phyloP scores from a whole-genome alignment of 1,140 invertebrate genomes.

The Polypedilum vanderplanki region DNA sequence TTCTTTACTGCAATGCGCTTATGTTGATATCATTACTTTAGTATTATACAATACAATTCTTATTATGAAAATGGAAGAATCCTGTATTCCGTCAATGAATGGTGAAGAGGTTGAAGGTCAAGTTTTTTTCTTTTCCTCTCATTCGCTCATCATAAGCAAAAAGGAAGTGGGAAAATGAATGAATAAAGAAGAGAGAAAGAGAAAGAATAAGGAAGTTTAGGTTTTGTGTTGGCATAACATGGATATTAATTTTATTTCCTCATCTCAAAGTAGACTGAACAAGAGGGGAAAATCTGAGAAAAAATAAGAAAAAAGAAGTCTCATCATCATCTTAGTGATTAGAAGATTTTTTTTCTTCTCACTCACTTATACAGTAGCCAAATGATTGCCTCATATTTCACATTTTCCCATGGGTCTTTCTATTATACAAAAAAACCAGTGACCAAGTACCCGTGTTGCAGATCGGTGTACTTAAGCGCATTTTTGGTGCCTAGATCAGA shows the following conservation, averaged over 20 bases:
- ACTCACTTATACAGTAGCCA: background rate
- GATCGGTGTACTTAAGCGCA: no score
- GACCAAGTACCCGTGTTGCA: no score
- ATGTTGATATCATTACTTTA: no score
- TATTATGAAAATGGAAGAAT: constrained; percentile 13
- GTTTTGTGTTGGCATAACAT: background rate
- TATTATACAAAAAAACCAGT: no score
- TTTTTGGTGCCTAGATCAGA: no score
- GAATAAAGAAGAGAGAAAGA: background rate
- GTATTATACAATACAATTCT: background rate
- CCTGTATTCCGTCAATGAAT: constrained; percentile 10
- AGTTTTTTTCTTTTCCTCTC: background rate
- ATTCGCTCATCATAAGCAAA: constrained; percentile 1
- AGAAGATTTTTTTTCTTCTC: background rate
- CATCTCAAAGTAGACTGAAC: background rate
- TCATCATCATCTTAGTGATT: constrained; percentile 4
- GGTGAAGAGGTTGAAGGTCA: constrained; percentile 10
- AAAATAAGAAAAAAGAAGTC: background rate
- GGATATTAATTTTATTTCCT: constrained; percentile 19
- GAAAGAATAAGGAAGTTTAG: background rate
- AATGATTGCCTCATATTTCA: no score
- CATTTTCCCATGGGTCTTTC: no score
- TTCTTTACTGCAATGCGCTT: no score
- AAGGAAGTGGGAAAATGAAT: background rate
- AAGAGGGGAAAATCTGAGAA: background rate